Evolutionary conservation across 2,113 vertebrate genomes (phyloP), one percentile per base, ranked within the genome.

Genomic region (Ivindomyrus marchei): DNA sequence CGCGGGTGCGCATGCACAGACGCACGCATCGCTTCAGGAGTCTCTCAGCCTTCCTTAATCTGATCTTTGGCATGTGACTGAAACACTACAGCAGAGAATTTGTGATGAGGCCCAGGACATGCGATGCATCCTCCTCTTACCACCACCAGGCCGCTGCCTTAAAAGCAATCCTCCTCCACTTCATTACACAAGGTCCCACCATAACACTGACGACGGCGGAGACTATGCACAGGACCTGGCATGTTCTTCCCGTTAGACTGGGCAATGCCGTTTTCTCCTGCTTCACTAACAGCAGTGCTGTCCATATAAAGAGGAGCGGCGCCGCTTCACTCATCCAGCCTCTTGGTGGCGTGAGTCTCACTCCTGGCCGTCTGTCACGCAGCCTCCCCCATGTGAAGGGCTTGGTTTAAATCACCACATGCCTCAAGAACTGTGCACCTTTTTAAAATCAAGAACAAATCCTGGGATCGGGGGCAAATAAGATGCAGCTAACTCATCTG

Each of bases 1-100:
- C 53, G 2, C 19, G 1, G 4, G 19, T 0, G 52, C 21, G 2
- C 62, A 27, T 27, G n/a, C 9, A 11, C 9, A 66, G 3, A 66
- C 0, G 2, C 24, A 10, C 9, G 62, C 62, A 31, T 15, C 91
- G 91, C 93, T 92, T 92, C 92, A 93, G 92, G 77, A 87, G 91
- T 56, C 85, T 93, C 31, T 77, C 31, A 80, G 74, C 36, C 74
- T 80, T 42, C 74, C 74, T 80, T 80, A 80, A 70, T n/a, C 58
- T 80, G 74, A 36, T 80, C 74, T 42, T 80, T 36, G 74, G 36
- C 31, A 42, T 39, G 74, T 36, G 74, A 80, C 46, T 85, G 83
- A 85, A 49, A 39, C 87, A 70, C 42, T 19, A 88, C 17, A 62
- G 31, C 36, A 4, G 21, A 39, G 21, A 62, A 62, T 53, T 11